These are phyloP conservation scores for Thera britannica DNA, from an alignment of 2,888 invertebrate species.

Conservation along the genomic window DNA sequence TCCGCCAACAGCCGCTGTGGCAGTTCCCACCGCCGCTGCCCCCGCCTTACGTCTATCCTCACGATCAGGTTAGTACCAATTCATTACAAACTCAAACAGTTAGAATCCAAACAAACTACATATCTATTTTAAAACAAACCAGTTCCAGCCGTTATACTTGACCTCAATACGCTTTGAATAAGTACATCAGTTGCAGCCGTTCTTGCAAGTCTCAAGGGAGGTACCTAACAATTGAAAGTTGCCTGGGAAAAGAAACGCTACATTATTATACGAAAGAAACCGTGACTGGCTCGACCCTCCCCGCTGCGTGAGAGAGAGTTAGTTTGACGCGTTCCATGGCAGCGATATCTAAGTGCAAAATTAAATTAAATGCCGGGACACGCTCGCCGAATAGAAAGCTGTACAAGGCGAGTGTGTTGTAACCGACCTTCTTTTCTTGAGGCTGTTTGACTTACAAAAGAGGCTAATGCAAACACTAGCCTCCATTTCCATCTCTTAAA, in stretches of 20 bases:
- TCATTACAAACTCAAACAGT: slow-evolving; percentile 40
- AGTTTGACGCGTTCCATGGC: slow-evolving; percentile 61
- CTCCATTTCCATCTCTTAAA: slow-evolving; percentile 68
- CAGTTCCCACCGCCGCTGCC: slow-evolving; percentile 93
- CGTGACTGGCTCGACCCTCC: slow-evolving; percentile 77
- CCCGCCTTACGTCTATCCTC: slow-evolving; percentile 90
- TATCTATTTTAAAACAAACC: slow-evolving; percentile 62
- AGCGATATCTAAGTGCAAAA: slow-evolving; percentile 78
- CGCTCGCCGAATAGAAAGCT: slow-evolving; percentile 82
- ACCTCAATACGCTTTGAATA: slow-evolving; percentile 69
- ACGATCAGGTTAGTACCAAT: slow-evolving; percentile 89
- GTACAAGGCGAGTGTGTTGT: slow-evolving; percentile 81
- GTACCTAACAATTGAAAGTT: slow-evolving; percentile 68
- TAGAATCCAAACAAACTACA: slow-evolving; percentile 34
- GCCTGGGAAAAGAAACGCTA: slow-evolving; percentile 58
- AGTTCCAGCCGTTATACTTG: slow-evolving; percentile 74
- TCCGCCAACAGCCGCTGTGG: slow-evolving; percentile 91
- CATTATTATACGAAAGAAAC: slow-evolving; percentile 70
- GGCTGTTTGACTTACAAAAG: slow-evolving; percentile 71
- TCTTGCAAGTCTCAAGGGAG: slow-evolving; percentile 48
- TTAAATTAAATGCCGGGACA: slow-evolving; percentile 82
- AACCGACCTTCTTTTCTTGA: slow-evolving; percentile 82
- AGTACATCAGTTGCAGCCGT: slow-evolving; percentile 56
- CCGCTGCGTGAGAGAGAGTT: slow-evolving; percentile 77
- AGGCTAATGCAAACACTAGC: slow-evolving; percentile 71